Evolutionary conservation across 2,113 vertebrate species (phyloP), one percentile per base, ranked within the genome.

Genomic region (Saguinus imperator): DNA sequence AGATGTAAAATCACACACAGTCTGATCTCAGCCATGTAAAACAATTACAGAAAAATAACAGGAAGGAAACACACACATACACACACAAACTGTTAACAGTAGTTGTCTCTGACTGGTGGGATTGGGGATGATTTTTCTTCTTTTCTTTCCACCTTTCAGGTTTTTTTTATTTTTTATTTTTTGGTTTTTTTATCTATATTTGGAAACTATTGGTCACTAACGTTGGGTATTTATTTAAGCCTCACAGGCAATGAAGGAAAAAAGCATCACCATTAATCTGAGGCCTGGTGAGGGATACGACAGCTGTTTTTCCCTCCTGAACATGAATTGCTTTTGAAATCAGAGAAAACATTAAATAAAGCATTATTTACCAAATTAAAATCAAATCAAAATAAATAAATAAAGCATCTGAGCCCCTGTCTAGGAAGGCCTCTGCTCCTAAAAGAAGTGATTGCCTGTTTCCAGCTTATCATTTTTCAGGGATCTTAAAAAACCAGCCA

Each of bases 401-500:
- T 96, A 97, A 97, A 97, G 77, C 80, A 76, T 90, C 90, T 16
- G 50, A 90, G 45, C 40, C 91, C 94, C 95, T 91, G 83, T 91
- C 72, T 96, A 89, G 92, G 91, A 97, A 94, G 32, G 82, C 57
- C 85, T 95, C 92, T 95, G 75, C 68, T 97, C 76, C 61, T 20
- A 50, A 94, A 97, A 86, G 97, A 97, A 98, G 95, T 83, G 85
- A 97, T 95, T 96, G 97, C 96, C 97, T 97, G 73, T 77, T 94
- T 86, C 91, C 85, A 61, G 97, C 98, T 98, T 98, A 98, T 98
- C 98, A 81, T 97, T 98, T 98, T 98, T 94, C 21, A 7, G 97
- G 97, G 90, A 98, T 99, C 98, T 98, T 98, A 98, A 98, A 87
- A 98, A 99, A 95, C 95, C 98, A 98, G 79, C 95, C 97, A 96